Conservation (phyloP, 2,888 invertebrate species). For the Drosophila setosimentum region DNA sequence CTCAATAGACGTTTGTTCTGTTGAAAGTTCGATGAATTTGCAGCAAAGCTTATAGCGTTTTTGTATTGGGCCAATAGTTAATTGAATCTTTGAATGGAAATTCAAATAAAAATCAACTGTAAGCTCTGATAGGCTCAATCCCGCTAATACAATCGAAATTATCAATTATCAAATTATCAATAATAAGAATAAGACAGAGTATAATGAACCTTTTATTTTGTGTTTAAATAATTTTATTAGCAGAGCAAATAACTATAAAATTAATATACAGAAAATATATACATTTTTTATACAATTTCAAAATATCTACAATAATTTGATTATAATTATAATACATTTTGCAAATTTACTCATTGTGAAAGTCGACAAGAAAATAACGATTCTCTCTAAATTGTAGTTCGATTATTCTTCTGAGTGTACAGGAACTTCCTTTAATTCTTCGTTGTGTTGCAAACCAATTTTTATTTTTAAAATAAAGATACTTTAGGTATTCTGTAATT, state of each 20-base stretch:
- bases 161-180: too few species aligned
- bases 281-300: too few species aligned
- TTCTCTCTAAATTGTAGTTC: neutral
- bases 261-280: too few species aligned
- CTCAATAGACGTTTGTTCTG: constrained; percentile 3
- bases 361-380: neutral
- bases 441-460: neutral
- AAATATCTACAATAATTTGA: too few species aligned
- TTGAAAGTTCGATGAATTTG: constrained; percentile 48
- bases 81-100: constrained; percentile 26
- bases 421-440: neutral
- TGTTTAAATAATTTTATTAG: too few species aligned
- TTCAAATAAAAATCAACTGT: constrained; percentile 2
- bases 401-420: neutral
- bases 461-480: neutral
- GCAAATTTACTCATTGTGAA: neutral
- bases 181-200: too few species aligned
- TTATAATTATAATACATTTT: too few species aligned
- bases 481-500: neutral
- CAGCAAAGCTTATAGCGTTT: constrained; percentile 35
- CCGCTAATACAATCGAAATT: neutral
- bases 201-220: too few species aligned
- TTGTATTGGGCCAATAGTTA: constrained; percentile 32
- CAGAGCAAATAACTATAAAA: too few species aligned
- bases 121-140: neutral